phyloP scores from a whole-genome alignment of 1,140 invertebrate genomes.

The Berghia stephanieae region DNA sequence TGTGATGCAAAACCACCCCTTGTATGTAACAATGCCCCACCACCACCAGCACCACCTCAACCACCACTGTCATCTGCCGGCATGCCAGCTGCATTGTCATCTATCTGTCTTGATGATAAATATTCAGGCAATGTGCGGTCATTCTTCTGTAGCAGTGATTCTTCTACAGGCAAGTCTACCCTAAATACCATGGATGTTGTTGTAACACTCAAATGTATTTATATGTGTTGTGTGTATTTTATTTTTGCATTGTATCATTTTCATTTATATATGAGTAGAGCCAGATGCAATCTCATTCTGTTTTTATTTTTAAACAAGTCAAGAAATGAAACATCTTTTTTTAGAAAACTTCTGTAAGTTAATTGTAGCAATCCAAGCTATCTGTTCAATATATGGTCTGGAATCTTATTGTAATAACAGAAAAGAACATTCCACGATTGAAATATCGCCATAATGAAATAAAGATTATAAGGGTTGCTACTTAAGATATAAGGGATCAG shows the following conservation, averaged over 20 bases:
- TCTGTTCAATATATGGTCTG: too few species aligned
- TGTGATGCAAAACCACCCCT: neutral
- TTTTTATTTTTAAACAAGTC: too few species aligned
- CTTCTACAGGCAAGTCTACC: constrained; percentile 44
- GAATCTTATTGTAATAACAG: too few species aligned
- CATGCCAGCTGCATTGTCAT: constrained; percentile 6
- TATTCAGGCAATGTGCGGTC: constrained; percentile 51
- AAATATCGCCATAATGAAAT: too few species aligned
- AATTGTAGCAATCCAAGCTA: too few species aligned
- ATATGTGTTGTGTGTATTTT: neutral
- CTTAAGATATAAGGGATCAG: too few species aligned
- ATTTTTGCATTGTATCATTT: neutral
- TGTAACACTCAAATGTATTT: neutral
- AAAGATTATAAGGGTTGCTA: too few species aligned
- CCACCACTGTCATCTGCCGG: neutral
- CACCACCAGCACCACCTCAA: constrained; percentile 27
- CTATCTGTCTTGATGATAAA: constrained; percentile 45
- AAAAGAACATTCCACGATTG: too few species aligned
- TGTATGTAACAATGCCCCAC: constrained; percentile 8
- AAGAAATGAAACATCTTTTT: too few species aligned
- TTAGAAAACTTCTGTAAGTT: too few species aligned
- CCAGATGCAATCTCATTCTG: too few species aligned
- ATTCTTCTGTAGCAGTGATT: constrained; percentile 59
- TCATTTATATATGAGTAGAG: too few species aligned
- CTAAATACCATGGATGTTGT: neutral